Evolutionary conservation across 2,888 invertebrate genomes (phyloP).

Genomic region (Taenaris catops): DNA sequence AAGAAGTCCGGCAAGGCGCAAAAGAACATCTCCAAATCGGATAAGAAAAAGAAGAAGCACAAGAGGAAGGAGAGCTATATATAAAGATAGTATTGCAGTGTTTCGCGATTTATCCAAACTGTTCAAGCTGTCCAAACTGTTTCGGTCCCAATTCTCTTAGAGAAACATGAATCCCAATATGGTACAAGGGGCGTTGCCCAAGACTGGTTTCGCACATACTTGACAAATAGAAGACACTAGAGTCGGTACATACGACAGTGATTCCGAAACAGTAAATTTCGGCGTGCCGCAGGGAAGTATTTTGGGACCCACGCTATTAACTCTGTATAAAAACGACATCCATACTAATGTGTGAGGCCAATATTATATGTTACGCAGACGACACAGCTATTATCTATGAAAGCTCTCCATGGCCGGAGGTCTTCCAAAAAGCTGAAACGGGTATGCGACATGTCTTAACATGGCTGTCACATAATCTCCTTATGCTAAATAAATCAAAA

Average conservation of each 20-base stretch:
- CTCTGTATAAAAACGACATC: background rate
- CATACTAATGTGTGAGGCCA: background rate
- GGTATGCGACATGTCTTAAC: background rate
- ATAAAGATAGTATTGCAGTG: too few relatives aligned
- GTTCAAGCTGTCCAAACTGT: constrained; percentile 1
- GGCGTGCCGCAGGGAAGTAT: constrained; percentile 1
- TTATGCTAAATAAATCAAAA: background rate
- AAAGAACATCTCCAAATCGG: too few relatives aligned
- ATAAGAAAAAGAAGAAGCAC: too few relatives aligned
- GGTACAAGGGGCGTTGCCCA: constrained; percentile 1
- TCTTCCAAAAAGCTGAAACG: background rate
- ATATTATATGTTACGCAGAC: constrained; percentile 1
- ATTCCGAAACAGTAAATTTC: background rate
- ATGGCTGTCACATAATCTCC: background rate
- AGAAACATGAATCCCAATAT: background rate
- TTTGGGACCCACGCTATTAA: constrained; percentile 1
- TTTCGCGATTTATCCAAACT: too few relatives aligned
- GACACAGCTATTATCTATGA: constrained; percentile 1
- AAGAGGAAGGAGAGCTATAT: too few relatives aligned
- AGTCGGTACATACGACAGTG: background rate
- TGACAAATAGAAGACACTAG: constrained; percentile 4
- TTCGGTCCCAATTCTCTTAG: constrained; percentile 1
- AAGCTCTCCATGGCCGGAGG: background rate
- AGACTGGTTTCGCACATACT: constrained; percentile 1
- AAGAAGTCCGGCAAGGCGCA: too few relatives aligned